Conservation (phyloP, 1,140 invertebrate species). For the Panulirus ornatus region DNA sequence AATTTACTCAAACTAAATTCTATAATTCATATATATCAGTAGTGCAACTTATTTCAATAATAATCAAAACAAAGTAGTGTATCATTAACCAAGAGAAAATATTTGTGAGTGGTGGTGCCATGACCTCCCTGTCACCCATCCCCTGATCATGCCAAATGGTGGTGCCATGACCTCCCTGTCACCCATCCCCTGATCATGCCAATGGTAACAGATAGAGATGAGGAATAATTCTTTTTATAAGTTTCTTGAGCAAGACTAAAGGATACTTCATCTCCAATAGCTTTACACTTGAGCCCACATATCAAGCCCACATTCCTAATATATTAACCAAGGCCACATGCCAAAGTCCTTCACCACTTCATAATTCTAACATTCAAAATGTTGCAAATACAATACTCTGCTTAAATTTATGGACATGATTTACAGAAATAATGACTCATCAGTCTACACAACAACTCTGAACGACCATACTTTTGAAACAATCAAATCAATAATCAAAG, state of each 20-base stretch:
- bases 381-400: too few species aligned
- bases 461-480: too few species aligned
- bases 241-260: not conserved
- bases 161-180: not conserved
- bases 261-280: too few species aligned
- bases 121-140: not conserved
- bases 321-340: not conserved
- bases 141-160: not conserved
- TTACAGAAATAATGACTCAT: too few species aligned
- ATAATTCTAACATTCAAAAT: too few species aligned
- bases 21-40: not conserved
- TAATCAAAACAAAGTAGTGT: not conserved
- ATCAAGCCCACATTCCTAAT: not conserved
- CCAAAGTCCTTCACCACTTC: too few species aligned
- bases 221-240: not conserved
- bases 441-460: too few species aligned
- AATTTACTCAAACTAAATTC: not conserved
- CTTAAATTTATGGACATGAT: too few species aligned
- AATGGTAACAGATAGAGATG: not conserved
- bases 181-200: not conserved
- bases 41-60: not conserved
- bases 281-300: not conserved
- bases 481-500: too few species aligned
- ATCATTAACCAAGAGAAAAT: not conserved
- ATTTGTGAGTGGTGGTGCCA: too few species aligned